Evolutionary conservation across 2,797 vertebrate genomes (phyloP), one percentile per base, ranked within the genome.

Genomic region (Ceryle rudis): DNA sequence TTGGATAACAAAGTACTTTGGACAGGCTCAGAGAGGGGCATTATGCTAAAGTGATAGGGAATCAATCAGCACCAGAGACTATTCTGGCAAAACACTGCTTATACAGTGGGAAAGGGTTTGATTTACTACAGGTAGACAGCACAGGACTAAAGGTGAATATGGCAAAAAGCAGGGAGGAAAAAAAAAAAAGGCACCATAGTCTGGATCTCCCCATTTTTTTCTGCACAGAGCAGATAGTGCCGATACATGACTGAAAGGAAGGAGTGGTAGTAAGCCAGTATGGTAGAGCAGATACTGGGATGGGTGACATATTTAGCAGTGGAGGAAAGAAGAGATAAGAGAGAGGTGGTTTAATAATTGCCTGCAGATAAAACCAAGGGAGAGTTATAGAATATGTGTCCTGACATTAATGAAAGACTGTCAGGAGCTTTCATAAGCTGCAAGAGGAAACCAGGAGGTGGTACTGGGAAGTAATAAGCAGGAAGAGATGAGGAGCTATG

Each of bases 261-360:
- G 62, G 65, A 81, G 20, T 74, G 12, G 51, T 22, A 64, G 66
- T 37, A 57, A 92, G 33, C 10, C 42, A 42, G 66, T 33, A 41
- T 29, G 55, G 46, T 14, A 51, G 58, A 61, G 35, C 41, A 75
- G 70, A 75, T 93, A 69, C 3, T 42, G 70, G 58, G 29, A 54
- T n/a, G 61, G 81, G 46, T 89, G 73, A 86, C 86, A 81, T 31
- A 74, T 71, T 88, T 86, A 88, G 72, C 35, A 85, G 51, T 9
- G 28, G 25, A 88, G 25, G 31, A 89, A 77, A 85, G 42, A 39
- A 81, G 62, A 91, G 71, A 70, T 67, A 97, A 96, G 51, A 66
- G 79, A 87, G 78, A 78, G 25, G 42, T 5, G 2, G 60, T 28
- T 87, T 70, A 87, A 82, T 82, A 91, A 91, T 46, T 82, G 55